Percentiles rank a stretch among this genome's conserved stretches.
phyloP scores from a whole-genome alignment of 2,888 invertebrate species.

The Athalia rosae region DNA sequence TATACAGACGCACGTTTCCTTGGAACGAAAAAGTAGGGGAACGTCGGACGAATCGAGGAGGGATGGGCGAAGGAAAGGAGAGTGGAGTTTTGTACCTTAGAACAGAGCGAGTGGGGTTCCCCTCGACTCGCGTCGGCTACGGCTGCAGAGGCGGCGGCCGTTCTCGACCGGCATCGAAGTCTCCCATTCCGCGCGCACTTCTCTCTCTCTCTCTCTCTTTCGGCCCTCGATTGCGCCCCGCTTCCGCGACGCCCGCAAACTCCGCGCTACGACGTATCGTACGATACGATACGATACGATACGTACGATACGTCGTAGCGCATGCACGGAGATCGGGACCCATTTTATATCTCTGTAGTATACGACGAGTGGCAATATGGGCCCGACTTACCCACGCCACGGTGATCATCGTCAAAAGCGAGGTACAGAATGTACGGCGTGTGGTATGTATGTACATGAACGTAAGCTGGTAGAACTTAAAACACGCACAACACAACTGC shows the following conservation, averaged over 20 bases:
- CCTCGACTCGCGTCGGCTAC: neutral
- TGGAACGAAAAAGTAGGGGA: constrained; percentile 5
- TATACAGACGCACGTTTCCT: constrained; percentile 2
- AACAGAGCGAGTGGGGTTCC: constrained; percentile 1
- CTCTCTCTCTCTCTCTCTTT: constrained; percentile 22
- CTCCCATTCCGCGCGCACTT: constrained; percentile 16
- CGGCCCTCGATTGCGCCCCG: constrained; percentile 36
- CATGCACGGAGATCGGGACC: no score
- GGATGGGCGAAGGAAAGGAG: neutral
- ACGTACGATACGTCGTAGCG: neutral
- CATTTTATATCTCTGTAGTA: no score
- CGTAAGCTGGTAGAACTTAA: neutral
- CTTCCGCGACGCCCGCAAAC: constrained; percentile 39
- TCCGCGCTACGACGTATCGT: no score
- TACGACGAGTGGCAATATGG: no score
- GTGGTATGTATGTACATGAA: neutral
- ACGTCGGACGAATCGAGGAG: neutral
- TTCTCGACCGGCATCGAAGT: constrained; percentile 25
- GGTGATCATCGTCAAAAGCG: neutral
- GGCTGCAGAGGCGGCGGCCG: neutral
- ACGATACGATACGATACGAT: no score
- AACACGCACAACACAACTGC: constrained; percentile 5
- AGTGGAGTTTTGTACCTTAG: neutral
- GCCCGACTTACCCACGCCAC: no score
- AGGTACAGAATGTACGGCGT: neutral